These are phyloP conservation scores for Poecilia wingei DNA, from an alignment of 2,797 vertebrate genomes.

Conservation along the genomic window DNA sequence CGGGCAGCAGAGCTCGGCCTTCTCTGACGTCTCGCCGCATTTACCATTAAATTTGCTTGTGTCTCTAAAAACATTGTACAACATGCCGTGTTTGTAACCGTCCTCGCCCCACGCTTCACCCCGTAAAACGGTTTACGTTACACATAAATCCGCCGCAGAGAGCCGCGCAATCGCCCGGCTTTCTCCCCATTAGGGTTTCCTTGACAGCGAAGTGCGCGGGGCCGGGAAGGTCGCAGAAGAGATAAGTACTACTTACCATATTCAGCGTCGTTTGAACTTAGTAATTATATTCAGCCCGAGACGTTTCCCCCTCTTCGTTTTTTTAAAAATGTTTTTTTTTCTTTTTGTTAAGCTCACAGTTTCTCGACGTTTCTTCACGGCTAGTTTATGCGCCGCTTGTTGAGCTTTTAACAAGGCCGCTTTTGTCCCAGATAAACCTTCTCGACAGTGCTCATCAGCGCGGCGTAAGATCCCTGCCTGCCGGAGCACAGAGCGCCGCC, in stretches of 20 bases:
- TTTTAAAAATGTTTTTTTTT: not conserved
- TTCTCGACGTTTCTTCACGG: conserved; percentile 56
- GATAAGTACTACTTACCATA: conserved; percentile 77
- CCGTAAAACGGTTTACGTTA: conserved; percentile 17
- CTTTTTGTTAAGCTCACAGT: conserved; percentile 37
- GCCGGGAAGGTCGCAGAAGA: conserved; percentile 59
- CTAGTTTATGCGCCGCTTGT: conserved; percentile 64
- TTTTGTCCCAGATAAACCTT: conserved; percentile 75
- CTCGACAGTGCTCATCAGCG: conserved; percentile 66
- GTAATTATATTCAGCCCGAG: conserved; percentile 73
- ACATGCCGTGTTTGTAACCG: conserved; percentile 3
- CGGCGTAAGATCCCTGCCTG: conserved; percentile 63
- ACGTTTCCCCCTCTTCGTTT: conserved; percentile 39
- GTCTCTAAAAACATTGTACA: conserved; percentile 3
- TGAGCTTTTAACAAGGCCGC: conserved; percentile 72
- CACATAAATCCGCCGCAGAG: conserved; percentile 22
- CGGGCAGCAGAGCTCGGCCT: conserved; percentile 1
- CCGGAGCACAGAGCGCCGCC: conserved; percentile 64
- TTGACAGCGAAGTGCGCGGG: conserved; percentile 59
- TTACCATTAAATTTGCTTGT: not conserved
- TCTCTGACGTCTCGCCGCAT: not conserved
- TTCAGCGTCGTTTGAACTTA: conserved; percentile 66
- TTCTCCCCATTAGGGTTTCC: conserved; percentile 61
- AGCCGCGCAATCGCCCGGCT: conserved; percentile 41
- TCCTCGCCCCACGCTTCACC: conserved; percentile 13